Conservation (phyloP, 2,888 invertebrate species). For the Caradrina clavipalpis region DNA sequence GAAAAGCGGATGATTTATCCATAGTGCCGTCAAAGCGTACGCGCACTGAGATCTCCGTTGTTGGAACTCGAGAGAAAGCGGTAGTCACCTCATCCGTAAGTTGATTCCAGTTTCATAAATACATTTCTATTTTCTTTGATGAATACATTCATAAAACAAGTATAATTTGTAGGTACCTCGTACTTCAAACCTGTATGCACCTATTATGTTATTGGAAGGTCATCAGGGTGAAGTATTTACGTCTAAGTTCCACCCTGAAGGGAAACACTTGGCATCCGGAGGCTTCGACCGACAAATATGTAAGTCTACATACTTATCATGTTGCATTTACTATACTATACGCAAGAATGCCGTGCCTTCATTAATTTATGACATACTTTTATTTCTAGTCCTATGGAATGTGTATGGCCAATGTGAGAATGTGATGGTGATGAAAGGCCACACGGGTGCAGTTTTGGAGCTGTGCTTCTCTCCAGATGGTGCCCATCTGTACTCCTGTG, state of each 20-base stretch:
- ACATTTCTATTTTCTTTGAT: neutral
- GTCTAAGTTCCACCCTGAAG: slow-evolving; percentile 98
- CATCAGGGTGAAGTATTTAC: slow-evolving; percentile 99
- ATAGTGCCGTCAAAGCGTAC: slow-evolving; percentile 92
- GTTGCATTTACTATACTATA: neutral
- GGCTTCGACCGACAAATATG: slow-evolving; percentile 99
- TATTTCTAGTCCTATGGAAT: slow-evolving; percentile 96
- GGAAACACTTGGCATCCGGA: slow-evolving; percentile 97
- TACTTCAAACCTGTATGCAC: slow-evolving; percentile 97
- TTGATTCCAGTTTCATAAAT: slow-evolving; percentile 31
- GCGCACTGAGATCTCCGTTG: slow-evolving; percentile 93
- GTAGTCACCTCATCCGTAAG: slow-evolving; percentile 93
- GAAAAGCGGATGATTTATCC: slow-evolving; percentile 92
- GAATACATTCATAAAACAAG: neutral
- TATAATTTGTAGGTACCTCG: slow-evolving; percentile 92
- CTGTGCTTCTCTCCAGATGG: slow-evolving; percentile 97
- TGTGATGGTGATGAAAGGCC: slow-evolving; percentile 97
- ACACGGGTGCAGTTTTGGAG: slow-evolving; percentile 98
- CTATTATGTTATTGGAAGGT: slow-evolving; percentile 98
- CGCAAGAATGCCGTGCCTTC: neutral
- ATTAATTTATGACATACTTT: neutral
- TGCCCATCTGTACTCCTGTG: slow-evolving; percentile 96
- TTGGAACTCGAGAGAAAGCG: slow-evolving; percentile 94
- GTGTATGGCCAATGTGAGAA: slow-evolving; percentile 99
- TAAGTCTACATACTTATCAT: slow-evolving; percentile 87